Base-by-base conservation (phyloP, 2,797 vertebrate species). In the Pipistrellus pygmaeus region DNA sequence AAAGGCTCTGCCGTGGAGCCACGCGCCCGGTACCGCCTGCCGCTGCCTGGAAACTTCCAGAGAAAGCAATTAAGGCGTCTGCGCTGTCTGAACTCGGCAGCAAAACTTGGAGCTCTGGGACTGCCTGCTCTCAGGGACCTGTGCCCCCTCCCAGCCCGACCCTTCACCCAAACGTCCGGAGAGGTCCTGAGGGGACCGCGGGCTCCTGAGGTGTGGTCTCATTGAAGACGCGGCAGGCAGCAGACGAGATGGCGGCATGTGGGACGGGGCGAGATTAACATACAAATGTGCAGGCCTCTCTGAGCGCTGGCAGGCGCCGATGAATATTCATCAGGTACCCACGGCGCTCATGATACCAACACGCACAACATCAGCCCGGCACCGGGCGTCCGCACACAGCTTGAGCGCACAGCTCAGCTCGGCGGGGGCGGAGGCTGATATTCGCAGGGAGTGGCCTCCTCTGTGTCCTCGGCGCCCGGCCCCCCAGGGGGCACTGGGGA, bases 11-110 rank as follows among this genome's bases (percentile, higher is more conserved):
- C 96, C 9, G 51, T 97, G 97, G 97, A 97, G 87, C 80, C 13
- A 57, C 38, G 97, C 30, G 95, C 96, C 97, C 27, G 0, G 96
- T 25, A 96, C 84, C 13, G 93, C 97, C 96, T 96, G 64, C 96
- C 73, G 1, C 95, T 98, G 96, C 98, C 98, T 97, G 97, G 97
- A 98, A 98, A 98, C 97, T 98, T 98, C 98, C 98, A 98, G 97
- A 97, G 98, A 98, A 98, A 98, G 98, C 98, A 98, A 98, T 98
- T 98, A 98, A 97, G 96, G 97, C 97, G 96, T 98, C 97, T 97
- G 97, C 97, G 88, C 95, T 44, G 97, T 91, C 98, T 95, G 94
- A 95, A 96, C 68, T 97, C 97, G 87, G 96, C 97, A 75, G 96
- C 91, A 94, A 93, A 96, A 97, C 89, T 89, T 88, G 96, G 96